Evolutionary conservation across 2,888 invertebrate genomes (phyloP), one percentile per base, ranked within the genome.

Genomic region (Dryocosmus kuriphilus): DNA sequence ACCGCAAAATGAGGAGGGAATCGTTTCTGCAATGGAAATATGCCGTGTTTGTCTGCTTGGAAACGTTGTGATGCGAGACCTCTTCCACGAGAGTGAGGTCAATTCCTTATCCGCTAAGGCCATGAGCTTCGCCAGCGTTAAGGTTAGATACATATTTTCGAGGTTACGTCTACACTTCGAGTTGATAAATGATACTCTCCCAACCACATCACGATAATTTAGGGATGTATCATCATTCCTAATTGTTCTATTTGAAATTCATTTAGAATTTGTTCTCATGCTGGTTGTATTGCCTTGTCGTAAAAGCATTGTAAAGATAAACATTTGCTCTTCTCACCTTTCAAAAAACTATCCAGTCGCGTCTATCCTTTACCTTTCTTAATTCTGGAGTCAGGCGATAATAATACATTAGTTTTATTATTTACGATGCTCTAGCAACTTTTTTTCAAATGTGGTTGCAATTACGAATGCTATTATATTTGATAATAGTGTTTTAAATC

Each of bases 71-170:
- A 90, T 90, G 90, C 86, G 88, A 27, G 88, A 89, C 65, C 85
- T 91, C 3, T 91, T 90, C 79, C 80, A 84, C 41, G 88, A 88
- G 35, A 86, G 82, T 77, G 88, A 86, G 35, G 86, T 86, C 75
- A 80, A 85, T 7, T 87, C 88, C 1, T 82, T 91, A 19, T 89
- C 91, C 6, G 80, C 86, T 7, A 91, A 91, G 79, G 90, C 88
- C 19, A 91, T 91, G 91, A 89, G 88, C 78, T 89, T 91, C 62
- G 86, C 90, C 62, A 90, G 86, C 75, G 89, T 91, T 84, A 91
- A 91, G 91, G 91, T 91, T 90, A 89, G 91, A 86, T 55, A 75
- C 73, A 22, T 60, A 32, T 71, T 71, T 46, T 22, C 71, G 71
- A 71, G 30, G 71, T 71, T 71, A 71, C 71, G 30, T 71, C 67